These are phyloP conservation scores for Acanthornis magna DNA, from an alignment of 2,797 vertebrate species.

Conservation along the genomic window DNA sequence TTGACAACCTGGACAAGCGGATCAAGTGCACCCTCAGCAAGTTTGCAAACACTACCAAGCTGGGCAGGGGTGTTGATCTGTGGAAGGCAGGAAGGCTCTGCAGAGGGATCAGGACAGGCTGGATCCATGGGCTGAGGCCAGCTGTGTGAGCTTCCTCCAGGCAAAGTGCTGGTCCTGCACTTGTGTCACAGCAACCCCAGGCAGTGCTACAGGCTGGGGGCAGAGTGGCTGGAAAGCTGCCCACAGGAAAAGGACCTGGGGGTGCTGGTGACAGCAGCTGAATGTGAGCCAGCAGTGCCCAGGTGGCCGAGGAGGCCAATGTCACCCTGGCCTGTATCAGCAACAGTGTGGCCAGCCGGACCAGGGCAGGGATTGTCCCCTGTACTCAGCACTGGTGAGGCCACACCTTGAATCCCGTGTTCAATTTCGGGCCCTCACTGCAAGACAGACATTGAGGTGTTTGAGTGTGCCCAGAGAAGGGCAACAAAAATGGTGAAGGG, in stretches of 20 bases:
- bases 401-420: background rate
- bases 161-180: background rate
- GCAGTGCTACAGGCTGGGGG: background rate
- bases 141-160: background rate
- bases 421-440: background rate
- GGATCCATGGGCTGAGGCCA: background rate
- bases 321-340: background rate
- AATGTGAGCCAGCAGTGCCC: background rate
- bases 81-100: background rate
- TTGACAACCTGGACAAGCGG: background rate
- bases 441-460: background rate
- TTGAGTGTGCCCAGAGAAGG: background rate
- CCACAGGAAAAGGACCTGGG: background rate
- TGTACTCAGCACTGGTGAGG: fast-evolving
- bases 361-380: background rate
- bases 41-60: background rate
- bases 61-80: background rate
- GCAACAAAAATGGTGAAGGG: fast-evolving
- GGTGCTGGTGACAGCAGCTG: background rate
- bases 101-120: background rate
- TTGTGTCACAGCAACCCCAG: background rate
- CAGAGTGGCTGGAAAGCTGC: background rate
- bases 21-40: background rate
- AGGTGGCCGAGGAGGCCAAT: background rate
- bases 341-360: fast-evolving